Conservation (phyloP, 2,113 vertebrate species). For the Ictalurus punctatus region DNA sequence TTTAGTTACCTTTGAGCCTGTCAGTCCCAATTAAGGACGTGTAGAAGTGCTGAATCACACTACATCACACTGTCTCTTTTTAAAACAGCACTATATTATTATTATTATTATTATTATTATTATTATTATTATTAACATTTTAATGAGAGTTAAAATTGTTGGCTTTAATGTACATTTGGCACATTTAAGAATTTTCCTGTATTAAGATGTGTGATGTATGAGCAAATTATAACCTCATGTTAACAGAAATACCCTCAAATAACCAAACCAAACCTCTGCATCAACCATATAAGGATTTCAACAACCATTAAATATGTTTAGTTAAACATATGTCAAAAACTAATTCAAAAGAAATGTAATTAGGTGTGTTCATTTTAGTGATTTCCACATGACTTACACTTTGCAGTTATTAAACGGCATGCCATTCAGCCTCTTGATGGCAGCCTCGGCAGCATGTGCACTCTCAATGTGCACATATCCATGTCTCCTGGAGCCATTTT, state of each 20-base stretch:
- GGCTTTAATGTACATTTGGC: too few species aligned
- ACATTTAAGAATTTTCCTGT: too few species aligned
- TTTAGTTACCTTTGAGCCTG: not conserved
- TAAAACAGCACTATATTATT: not conserved
- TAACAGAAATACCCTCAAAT: too few species aligned
- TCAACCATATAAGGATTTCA: not conserved
- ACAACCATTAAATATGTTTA: not conserved
- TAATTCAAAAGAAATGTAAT: not conserved
- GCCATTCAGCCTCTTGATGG: slow-evolving; percentile 98
- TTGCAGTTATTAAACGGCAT: slow-evolving; percentile 97
- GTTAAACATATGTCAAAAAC: not conserved
- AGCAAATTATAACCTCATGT: too few species aligned
- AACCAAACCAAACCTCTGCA: too few species aligned
- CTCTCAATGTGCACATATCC: slow-evolving; percentile 99
- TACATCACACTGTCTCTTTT: not conserved
- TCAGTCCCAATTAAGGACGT: not conserved
- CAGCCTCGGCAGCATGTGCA: slow-evolving; percentile 93
- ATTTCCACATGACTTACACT: slow-evolving; percentile 80
- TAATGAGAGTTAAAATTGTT: too few species aligned
- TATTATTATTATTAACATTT: too few species aligned
- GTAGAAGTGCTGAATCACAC: not conserved
- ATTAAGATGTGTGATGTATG: too few species aligned
- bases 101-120: too few species aligned
- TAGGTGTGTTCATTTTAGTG: not conserved
- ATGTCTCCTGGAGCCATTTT: slow-evolving; percentile 97